Evolutionary conservation across 30 jellyfish, hydroid and myxozoan species (phyloP), one percentile per base, ranked within the genome.

Genomic region (Euphysa ruthae): DNA sequence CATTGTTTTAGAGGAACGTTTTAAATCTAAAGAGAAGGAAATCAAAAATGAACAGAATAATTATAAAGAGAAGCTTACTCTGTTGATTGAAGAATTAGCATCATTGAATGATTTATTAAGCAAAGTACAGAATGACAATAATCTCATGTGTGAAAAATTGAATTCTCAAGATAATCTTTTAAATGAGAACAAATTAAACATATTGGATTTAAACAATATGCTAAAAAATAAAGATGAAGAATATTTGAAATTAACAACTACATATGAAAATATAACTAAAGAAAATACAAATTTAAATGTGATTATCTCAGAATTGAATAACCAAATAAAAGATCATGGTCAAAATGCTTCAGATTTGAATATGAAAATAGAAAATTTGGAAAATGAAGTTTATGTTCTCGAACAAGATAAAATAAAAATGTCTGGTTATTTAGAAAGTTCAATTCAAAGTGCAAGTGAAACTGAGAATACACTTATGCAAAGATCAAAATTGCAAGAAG

Each of bases 1-100:
- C 1, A 7, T 62, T 3, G 72, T 62, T 29, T 34, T 23, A 27
- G 75, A 62, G 62, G 75, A 62, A 18, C 62, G 75, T 8, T 62
- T 21, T 26, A 62, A 62, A 34, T 25, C 21, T 34, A 62, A 28
- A 28, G 66, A 62, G 23, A 29, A 19, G 65, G 75, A 62, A 62
- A 3, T 8, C 23, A 25, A 2, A 46, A 5, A 2, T 46, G 60
- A 46, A 46, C 4, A 3, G 18, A 4, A 46, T n/a, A 4, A 10
- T 46, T 4, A 4, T 10, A 25, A 46, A 46, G 60, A 5, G 18
- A 46, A 3, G 2, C 18, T 46, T 2, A 46, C 4, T 2, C 6
- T n/a, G 8, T 46, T 46, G 23, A 8, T n/a, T 46, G 23, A 46
- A 8, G 2, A 3, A n/a, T 5, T 46, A 3, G 10, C 18, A 2